These are phyloP conservation scores for Meloidogyne floridensis DNA, from an alignment of 1,140 invertebrate genomes.

Conservation along the genomic window DNA sequence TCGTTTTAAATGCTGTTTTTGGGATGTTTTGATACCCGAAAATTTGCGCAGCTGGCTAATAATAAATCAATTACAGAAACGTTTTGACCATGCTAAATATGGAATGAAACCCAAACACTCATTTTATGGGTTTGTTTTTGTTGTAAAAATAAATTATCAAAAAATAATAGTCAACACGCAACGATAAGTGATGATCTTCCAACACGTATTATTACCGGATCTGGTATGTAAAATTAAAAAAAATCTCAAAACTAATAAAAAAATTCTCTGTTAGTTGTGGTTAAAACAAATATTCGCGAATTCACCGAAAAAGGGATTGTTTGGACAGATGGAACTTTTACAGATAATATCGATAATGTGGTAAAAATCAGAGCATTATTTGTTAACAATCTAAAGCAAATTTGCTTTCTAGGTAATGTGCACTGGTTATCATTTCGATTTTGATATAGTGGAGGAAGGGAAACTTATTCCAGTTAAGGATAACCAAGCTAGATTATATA, in stretches of 20 bases:
- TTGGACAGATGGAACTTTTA: constrained; percentile 65
- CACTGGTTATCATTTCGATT: constrained; percentile 26
- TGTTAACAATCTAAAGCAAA: constrained; percentile 25
- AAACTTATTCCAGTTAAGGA: constrained; percentile 46
- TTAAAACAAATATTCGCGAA: constrained; percentile 64
- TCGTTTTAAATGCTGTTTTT: constrained; percentile 22
- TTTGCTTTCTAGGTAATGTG: not conserved
- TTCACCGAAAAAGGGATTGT: constrained; percentile 66
- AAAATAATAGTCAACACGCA: constrained; percentile 58
- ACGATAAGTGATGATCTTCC: constrained; percentile 67
- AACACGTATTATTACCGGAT: constrained; percentile 66
- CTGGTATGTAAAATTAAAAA: constrained; percentile 41
- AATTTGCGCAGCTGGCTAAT: not conserved
- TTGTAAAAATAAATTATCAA: no score
- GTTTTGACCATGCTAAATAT: constrained; percentile 69
- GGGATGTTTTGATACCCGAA: not conserved
- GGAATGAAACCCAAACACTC: constrained; percentile 66
- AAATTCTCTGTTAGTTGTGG: constrained; percentile 28
- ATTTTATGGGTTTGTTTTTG: constrained; percentile 20
- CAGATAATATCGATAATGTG: constrained; percentile 63
- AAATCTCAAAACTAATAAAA: constrained; percentile 25
- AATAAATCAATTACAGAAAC: constrained; percentile 45
- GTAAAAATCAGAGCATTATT: constrained; percentile 22
- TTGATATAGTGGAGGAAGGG: constrained; percentile 38
- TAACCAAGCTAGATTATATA: constrained; percentile 68